These are phyloP conservation scores for Bombycilla garrulus DNA, from an alignment of 2,113 vertebrate species.

Conservation along the genomic window DNA sequence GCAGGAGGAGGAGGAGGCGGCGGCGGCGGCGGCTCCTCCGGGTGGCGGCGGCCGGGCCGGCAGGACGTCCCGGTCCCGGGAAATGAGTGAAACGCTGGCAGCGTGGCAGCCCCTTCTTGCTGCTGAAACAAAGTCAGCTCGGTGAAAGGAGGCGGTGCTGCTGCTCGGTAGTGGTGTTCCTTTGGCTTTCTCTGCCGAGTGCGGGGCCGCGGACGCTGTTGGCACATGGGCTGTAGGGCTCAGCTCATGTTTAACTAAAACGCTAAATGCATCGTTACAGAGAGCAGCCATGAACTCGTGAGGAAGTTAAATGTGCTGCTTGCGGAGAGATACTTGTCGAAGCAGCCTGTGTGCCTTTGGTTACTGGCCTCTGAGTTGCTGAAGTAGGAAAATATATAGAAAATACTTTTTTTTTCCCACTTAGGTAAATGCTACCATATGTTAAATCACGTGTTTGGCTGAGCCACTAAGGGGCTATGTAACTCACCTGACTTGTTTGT, in stretches of 20 bases:
- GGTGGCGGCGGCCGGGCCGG: neutral
- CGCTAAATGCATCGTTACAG: fast-evolving
- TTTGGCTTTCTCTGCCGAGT: fast-evolving
- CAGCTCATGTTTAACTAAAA: fast-evolving
- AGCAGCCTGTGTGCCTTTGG: neutral
- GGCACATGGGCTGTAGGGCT: fast-evolving
- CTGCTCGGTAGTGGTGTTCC: fast-evolving
- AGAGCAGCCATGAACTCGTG: fast-evolving
- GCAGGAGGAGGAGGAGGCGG: neutral
- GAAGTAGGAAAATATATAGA: neutral
- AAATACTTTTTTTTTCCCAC: neutral
- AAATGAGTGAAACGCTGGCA: fast-evolving
- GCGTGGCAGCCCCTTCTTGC: neutral
- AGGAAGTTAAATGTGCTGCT: neutral
- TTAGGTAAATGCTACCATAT: neutral
- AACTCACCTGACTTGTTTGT: neutral
- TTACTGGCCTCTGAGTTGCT: neutral
- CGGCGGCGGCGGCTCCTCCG: no score
- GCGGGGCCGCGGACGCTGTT: fast-evolving
- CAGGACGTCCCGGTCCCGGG: neutral
- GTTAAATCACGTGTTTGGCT: neutral
- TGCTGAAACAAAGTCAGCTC: neutral
- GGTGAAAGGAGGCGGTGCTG: fast-evolving
- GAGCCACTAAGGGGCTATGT: neutral
- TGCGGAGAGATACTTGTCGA: neutral